These are phyloP conservation scores for Cerastoderma edule DNA, from an alignment of 2,888 invertebrate genomes.

Conservation along the genomic window DNA sequence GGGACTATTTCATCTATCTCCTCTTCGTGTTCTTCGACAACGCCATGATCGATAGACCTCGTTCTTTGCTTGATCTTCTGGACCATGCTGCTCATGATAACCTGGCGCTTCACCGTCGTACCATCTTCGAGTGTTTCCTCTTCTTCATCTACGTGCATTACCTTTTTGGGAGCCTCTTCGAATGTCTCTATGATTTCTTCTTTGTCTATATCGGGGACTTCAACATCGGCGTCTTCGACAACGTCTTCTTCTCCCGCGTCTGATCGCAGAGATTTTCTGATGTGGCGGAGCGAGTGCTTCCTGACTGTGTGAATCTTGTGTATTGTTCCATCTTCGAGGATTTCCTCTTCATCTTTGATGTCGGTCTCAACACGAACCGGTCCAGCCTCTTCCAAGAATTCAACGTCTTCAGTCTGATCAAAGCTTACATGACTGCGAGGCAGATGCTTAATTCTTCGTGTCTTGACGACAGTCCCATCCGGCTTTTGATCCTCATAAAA, in stretches of 20 bases:
- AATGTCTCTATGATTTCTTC: slow-evolving; percentile 67
- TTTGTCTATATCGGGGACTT: slow-evolving; percentile 57
- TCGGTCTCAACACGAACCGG: slow-evolving; percentile 67
- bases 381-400: slow-evolving; percentile 65
- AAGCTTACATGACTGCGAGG: slow-evolving; percentile 67
- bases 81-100: slow-evolving; percentile 77
- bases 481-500: slow-evolving; percentile 70
- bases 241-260: slow-evolving; percentile 70
- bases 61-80: slow-evolving; percentile 74
- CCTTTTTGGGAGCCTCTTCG: slow-evolving; percentile 66
- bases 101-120: slow-evolving; percentile 69
- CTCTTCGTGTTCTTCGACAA: slow-evolving; percentile 67
- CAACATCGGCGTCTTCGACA: slow-evolving; percentile 66
- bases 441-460: slow-evolving; percentile 63
- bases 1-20: slow-evolving; percentile 77
- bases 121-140: slow-evolving; percentile 78
- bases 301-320: slow-evolving; percentile 68
- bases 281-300: slow-evolving; percentile 70
- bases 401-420: slow-evolving; percentile 69
- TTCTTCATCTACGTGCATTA: slow-evolving; percentile 70
- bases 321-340: slow-evolving; percentile 77
- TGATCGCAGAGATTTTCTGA: slow-evolving; percentile 64
- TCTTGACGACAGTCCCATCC: slow-evolving; percentile 77
- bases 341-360: slow-evolving; percentile 72
- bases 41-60: slow-evolving; percentile 72